Base-by-base conservation (phyloP, 2,797 vertebrate species). In the Ataeniobius toweri region DNA sequence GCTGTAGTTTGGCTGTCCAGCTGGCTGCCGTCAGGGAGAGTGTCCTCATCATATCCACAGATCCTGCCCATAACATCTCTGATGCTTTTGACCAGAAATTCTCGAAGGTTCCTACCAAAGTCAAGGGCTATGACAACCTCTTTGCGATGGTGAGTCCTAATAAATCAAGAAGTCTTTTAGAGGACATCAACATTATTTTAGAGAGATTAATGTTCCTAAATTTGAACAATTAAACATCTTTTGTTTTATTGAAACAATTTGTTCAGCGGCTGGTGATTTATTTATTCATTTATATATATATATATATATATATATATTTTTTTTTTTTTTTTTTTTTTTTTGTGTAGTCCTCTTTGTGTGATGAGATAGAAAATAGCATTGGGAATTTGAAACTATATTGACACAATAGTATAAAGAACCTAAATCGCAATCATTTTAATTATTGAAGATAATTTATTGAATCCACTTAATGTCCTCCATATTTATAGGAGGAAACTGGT, bases 31-130 rank as follows among this genome's bases (percentile, higher is more conserved):
- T 98, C 22, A 94, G 98, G 10, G 98, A 99, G 91, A 99, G 97
- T 0, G 98, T 99, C 73, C 96, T 99, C 41, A 99, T 99, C 94
- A 99, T 99, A 85, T 99, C 98, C 83, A 99, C 98, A 0, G 98
- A 99, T 93, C 98, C 98, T 3, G 98, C 98, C 6, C 98, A 99
- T 87, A 99, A 99, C 93, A 99, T 99, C 88, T 99, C 98, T 0
- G 98, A 99, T 76, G 97, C 98, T 76, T 99, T 99, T 69, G 98
- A 99, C 91, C 98, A 99, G 94, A 99, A 99, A 88, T 99, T 99
- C 87, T 99, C 97, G 75, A 99, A 99, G 90, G 98, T 99, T 48
- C 98, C 98, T 72, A 99, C 98, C 14, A 98, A 98, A 90, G 98
- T 99, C 80, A 97, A 96, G 80, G 98, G 98, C 74, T 99, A 99